phyloP scores from a whole-genome alignment of 1,140 invertebrate genomes.

The Antheraea mylitta region DNA sequence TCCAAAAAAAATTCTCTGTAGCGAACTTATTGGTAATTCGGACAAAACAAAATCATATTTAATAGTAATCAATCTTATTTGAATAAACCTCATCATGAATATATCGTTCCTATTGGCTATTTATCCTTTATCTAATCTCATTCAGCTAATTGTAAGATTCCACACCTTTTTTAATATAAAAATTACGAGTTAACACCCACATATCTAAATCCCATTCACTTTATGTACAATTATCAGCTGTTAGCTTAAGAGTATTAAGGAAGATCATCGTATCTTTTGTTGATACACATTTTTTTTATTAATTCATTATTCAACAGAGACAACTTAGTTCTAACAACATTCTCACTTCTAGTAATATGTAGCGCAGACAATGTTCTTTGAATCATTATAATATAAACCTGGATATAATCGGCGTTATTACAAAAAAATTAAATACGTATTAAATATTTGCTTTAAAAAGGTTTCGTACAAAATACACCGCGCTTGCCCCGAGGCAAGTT shows the following conservation, averaged over 20 bases:
- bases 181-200: neutral
- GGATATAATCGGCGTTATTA: too few species aligned
- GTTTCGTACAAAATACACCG: too few species aligned
- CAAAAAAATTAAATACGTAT: too few species aligned
- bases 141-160: neutral
- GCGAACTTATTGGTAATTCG: neutral
- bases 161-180: constrained; percentile 3
- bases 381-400: too few species aligned
- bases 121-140: neutral
- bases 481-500: too few species aligned
- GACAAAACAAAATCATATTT: neutral
- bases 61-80: constrained; percentile 3
- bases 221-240: neutral
- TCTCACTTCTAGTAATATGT: too few species aligned
- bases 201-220: neutral
- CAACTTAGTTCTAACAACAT: too few species aligned
- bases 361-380: too few species aligned
- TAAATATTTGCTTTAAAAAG: too few species aligned
- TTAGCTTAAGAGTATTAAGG: neutral
- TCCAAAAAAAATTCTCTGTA: neutral
- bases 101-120: neutral
- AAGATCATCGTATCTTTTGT: too few species aligned
- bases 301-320: too few species aligned
- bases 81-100: neutral
- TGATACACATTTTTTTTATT: too few species aligned